These are phyloP conservation scores for Drosophila fuyamai DNA, from an alignment of 1,140 invertebrate species.

Conservation along the genomic window DNA sequence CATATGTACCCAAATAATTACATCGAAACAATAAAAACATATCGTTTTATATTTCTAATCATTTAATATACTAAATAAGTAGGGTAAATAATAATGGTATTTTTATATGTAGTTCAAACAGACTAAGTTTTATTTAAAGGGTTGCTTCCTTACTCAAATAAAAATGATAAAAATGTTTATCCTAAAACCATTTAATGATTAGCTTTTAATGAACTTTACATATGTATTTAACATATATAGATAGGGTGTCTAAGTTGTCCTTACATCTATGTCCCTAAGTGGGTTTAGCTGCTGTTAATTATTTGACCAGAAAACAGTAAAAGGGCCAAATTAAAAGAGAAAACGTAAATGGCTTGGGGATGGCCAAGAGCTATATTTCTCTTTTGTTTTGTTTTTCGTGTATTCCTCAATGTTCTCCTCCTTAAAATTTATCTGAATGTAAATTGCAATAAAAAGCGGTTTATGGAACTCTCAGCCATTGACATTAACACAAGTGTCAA, in stretches of 20 bases:
- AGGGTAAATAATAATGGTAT: no score
- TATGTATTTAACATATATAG: no score
- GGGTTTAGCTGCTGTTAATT: constrained; percentile 56
- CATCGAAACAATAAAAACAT: no score
- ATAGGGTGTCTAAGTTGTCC: background rate
- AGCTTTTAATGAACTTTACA: no score
- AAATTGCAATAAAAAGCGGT: constrained; percentile 17
- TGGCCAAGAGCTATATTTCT: constrained; percentile 18
- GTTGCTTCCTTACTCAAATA: no score
- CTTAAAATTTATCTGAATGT: constrained; percentile 2
- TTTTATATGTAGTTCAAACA: no score
- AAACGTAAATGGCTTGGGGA: constrained; percentile 5
- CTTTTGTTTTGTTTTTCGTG: background rate
- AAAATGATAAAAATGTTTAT: no score
- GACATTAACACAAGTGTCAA: constrained; percentile 52
- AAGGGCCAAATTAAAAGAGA: background rate
- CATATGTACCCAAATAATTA: no score
- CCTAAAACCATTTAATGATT: no score
- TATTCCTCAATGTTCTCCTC: background rate
- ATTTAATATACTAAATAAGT: background rate
- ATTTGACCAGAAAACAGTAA: constrained; percentile 18
- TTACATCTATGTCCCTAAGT: constrained; percentile 19
- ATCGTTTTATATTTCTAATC: background rate
- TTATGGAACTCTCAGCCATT: constrained; percentile 42
- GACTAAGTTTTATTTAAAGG: no score